Evolutionary conservation across 2,113 vertebrate genomes (phyloP), one percentile per base, ranked within the genome.

Genomic region (Sander lucioperca): DNA sequence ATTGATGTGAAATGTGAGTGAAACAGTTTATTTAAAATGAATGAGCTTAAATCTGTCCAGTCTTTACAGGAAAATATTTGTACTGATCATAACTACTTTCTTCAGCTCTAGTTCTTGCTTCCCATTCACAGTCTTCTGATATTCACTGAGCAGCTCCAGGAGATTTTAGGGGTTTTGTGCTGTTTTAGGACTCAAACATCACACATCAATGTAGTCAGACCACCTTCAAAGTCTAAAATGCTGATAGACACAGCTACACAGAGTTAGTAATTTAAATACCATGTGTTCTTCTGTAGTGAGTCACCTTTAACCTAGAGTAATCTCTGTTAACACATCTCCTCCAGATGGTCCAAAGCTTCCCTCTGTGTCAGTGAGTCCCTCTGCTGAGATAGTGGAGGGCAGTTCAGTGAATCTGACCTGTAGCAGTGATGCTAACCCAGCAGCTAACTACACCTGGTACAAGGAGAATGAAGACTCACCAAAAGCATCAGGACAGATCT

Each of bases 81-180:
- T 48, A 66, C 16, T 48, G n/a, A 47, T 50, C 64, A 27, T 27
- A 18, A 71, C 43, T 43, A 15, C 11, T 1, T 14, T 48, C 65
- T 66, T 14, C 16, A 21, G 45, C 47, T 67, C 47, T 19, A 36
- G 36, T 0, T 36, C 6, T 36, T 51, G 47, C 10, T 48, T 50
- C 19, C 30, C 25, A 50, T 67, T 51, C 65, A 43, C 61, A 67
- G 47, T 67, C 16, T 27, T 45, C 23, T 30, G 65, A 3, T 7
- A 50, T 50, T 67, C 47, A 67, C 65, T 67, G 65, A 67, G 47
- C 45, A 67, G 23, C 64, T 67, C n/a, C 39, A 47, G 39, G 6
- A 47, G 13, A 18, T 27, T 23, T 63, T 12, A 62, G 39, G 10
- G 39, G 39, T 43, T 43, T 43, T 43, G 39, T 43, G 39, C 39